A percentile compares a stretch with the other conserved stretches of the same genome.
Conservation (phyloP, 1,140 invertebrate genomes). For the Monochamus saltuarius region DNA sequence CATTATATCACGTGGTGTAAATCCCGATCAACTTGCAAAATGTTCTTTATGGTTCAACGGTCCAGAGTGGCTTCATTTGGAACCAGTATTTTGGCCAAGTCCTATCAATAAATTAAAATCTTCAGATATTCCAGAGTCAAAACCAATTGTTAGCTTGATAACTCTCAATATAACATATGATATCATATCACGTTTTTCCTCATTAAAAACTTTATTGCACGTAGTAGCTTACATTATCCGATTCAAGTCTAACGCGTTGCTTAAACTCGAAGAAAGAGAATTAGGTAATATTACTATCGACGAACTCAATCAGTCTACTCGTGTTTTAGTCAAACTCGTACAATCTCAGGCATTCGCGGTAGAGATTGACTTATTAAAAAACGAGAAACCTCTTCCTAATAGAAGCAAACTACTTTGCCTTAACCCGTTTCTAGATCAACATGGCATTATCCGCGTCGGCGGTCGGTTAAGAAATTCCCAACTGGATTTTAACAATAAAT, state of each 20-base stretch:
- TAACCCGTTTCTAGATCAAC: slow-evolving; percentile 25
- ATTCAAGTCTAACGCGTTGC: neutral
- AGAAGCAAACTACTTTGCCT: slow-evolving; percentile 23
- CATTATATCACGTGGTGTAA: slow-evolving; percentile 37
- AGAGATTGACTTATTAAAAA: slow-evolving; percentile 2
- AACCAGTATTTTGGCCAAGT: slow-evolving; percentile 1
- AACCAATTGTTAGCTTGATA: neutral
- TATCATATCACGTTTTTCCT: neutral
- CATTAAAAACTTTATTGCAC: neutral
- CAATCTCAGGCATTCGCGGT: slow-evolving; percentile 1
- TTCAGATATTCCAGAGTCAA: slow-evolving; percentile 2
- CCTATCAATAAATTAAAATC: neutral
- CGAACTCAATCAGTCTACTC: neutral
- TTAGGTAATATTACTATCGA: slow-evolving; percentile 2
- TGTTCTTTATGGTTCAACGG: neutral
- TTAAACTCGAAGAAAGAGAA: slow-evolving; percentile 2
- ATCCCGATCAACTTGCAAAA: slow-evolving; percentile 1
- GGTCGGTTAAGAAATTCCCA: slow-evolving; percentile 29
- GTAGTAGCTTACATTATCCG: slow-evolving; percentile 7
- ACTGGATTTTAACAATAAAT: too few relatives aligned
- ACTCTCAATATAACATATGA: neutral
- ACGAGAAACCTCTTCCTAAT: neutral
- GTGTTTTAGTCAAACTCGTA: slow-evolving; percentile 6
- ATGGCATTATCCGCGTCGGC: slow-evolving; percentile 26
- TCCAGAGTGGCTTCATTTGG: neutral